A percentile compares a stretch with the other conserved stretches of the same genome.
phyloP scores from a whole-genome alignment of 2,888 invertebrate species.

The Sturmia bella region DNA sequence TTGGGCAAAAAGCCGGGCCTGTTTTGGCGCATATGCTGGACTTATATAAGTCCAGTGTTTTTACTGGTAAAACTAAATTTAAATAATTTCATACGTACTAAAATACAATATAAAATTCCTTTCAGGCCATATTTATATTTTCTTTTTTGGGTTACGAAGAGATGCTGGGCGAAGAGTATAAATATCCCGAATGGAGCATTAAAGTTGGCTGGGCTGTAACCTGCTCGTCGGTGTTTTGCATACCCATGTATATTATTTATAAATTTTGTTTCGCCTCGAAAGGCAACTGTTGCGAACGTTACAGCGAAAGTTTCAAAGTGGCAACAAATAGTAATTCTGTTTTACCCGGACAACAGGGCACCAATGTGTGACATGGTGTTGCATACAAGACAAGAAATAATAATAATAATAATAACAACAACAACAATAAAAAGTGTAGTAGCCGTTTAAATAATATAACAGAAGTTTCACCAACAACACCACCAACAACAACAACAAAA shows the following conservation, averaged over 20 bases:
- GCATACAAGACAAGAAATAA: constrained; percentile 8
- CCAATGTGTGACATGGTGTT: constrained; percentile 81
- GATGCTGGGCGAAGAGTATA: constrained; percentile 88
- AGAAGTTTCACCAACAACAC: constrained; percentile 72
- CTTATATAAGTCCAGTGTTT: constrained; percentile 92
- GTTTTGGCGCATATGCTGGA: constrained; percentile 93
- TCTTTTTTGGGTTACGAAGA: constrained; percentile 91
- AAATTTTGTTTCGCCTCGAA: constrained; percentile 87
- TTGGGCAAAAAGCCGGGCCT: constrained; percentile 89
- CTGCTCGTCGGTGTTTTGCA: constrained; percentile 91
- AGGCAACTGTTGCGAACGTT: constrained; percentile 82
- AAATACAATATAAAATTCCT: constrained; percentile 1
- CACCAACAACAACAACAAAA: constrained; percentile 68
- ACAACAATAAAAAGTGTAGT: constrained; percentile 53
- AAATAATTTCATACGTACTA: not conserved
- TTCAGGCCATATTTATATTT: constrained; percentile 90
- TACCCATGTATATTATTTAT: constrained; percentile 92
- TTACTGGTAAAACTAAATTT: constrained; percentile 85
- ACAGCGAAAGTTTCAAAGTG: constrained; percentile 77
- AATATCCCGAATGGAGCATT: constrained; percentile 91
- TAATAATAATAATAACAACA: no score
- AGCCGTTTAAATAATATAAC: constrained; percentile 39
- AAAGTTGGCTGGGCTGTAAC: constrained; percentile 92
- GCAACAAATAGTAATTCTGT: constrained; percentile 77
- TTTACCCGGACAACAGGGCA: constrained; percentile 81